These are phyloP conservation scores for Sylvietta virens DNA, from an alignment of 2,113 vertebrate species.

Conservation along the genomic window DNA sequence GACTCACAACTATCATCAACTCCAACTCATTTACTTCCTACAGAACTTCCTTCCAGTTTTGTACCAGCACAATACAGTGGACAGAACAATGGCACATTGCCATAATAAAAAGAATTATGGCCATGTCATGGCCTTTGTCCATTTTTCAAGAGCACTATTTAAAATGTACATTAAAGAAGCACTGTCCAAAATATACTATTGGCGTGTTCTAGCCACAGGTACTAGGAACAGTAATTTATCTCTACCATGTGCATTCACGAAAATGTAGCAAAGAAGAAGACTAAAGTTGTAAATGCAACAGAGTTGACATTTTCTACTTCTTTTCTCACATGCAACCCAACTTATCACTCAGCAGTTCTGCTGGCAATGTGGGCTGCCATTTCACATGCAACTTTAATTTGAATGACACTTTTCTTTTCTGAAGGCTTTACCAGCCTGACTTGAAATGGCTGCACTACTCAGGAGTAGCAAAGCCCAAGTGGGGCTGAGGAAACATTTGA, in stretches of 20 bases:
- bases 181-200: not conserved
- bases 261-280: not conserved
- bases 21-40: not conserved
- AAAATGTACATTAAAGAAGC: not conserved
- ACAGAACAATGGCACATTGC: not conserved
- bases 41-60: too few species aligned
- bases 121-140: not conserved
- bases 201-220: not conserved
- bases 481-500: not conserved
- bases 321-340: not conserved
- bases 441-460: not conserved
- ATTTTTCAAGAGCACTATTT: not conserved
- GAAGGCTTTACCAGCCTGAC: not conserved
- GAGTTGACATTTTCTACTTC: not conserved
- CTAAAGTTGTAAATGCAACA: not conserved
- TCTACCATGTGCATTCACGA: not conserved
- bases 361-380: not conserved
- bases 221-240: not conserved
- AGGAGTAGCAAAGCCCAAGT: not conserved
- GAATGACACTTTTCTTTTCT: not conserved
- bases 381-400: not conserved
- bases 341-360: not conserved
- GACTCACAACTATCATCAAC: not conserved
- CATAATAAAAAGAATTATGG: not conserved
- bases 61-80: not conserved